Evolutionary conservation across 2,113 vertebrate genomes (phyloP), one percentile per base, ranked within the genome.

Genomic region (Ranitomeya imitator): DNA sequence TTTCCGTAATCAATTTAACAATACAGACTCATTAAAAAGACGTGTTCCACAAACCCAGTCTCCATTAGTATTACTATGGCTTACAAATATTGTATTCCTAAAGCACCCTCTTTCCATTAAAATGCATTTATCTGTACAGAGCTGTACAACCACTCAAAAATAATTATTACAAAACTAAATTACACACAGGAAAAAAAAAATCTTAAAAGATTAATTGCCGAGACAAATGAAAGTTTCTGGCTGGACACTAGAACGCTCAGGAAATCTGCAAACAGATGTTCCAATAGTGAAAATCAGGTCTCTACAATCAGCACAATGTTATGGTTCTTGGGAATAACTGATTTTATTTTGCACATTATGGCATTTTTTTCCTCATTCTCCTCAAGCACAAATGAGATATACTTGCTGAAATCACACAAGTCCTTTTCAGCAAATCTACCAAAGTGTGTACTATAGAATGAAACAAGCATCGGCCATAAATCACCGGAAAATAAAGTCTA

Each of bases 221-320:
- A 79, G 81, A 85, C 82, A 79, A 67, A 79, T 84, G 74, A 67
- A 85, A 69, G 82, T 88, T 88, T 85, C 51, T 57, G 82, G 87
- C 51, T 57, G 82, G 87, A 85, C 81, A 85, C 69, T 78, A 84
- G 52, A 84, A 83, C n/a, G 51, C 73, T 65, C 45, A 65, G 60
- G 57, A 88, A 78, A 85, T 82, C 71, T 83, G 87, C 81, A 88
- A 88, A 88, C 87, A 88, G 87, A 85, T 88, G 87, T 85, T 88
- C 76, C 87, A 57, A 81, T 85, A 26, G 82, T 88, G 87, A 88
- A 84, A 85, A 85, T 88, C 86, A 85, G 87, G 87, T 78, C 73
- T 88, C 87, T 59, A 79, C 87, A 88, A 88, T 88, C 87, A 88
- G 87, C 87, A 88, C 82, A 88, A 88, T 88, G 84, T 85, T 67